These are phyloP conservation scores for Agriopis marginaria DNA, from an alignment of 2,888 invertebrate genomes.

Conservation along the genomic window DNA sequence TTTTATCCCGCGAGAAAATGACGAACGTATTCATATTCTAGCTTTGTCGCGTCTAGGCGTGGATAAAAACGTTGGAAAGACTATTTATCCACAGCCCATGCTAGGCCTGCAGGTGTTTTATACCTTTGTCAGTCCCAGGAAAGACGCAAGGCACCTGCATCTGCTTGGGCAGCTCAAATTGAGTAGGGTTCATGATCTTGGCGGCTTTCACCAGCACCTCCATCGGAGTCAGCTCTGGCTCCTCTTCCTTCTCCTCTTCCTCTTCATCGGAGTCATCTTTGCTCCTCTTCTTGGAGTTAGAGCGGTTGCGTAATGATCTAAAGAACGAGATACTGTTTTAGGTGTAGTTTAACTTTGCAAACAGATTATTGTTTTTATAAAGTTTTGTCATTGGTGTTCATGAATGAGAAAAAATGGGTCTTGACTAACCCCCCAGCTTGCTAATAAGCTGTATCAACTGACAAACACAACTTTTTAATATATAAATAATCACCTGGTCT, in stretches of 20 bases:
- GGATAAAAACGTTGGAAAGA: too few relatives aligned
- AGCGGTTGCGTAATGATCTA: constrained; percentile 68
- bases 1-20: too few relatives aligned
- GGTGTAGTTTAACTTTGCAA: neutral
- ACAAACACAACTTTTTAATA: too few relatives aligned
- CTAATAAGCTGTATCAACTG: too few relatives aligned
- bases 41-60: too few relatives aligned
- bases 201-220: constrained; percentile 94
- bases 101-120: too few relatives aligned
- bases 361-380: too few relatives aligned
- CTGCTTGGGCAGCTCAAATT: constrained; percentile 95
- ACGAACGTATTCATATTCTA: too few relatives aligned
- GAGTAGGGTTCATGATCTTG: constrained; percentile 93
- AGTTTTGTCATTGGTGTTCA: too few relatives aligned
- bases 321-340: neutral
- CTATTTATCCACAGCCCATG: too few relatives aligned
- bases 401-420: too few relatives aligned
- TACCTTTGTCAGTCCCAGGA: constrained; percentile 93
- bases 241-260: constrained; percentile 50
- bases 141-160: constrained; percentile 91
- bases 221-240: constrained; percentile 87
- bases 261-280: constrained; percentile 62
- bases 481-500: constrained; percentile 62
- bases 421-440: too few relatives aligned
- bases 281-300: constrained; percentile 69